Base-by-base conservation (phyloP, 2,797 vertebrate genomes). In the Intellagama lesueurii region DNA sequence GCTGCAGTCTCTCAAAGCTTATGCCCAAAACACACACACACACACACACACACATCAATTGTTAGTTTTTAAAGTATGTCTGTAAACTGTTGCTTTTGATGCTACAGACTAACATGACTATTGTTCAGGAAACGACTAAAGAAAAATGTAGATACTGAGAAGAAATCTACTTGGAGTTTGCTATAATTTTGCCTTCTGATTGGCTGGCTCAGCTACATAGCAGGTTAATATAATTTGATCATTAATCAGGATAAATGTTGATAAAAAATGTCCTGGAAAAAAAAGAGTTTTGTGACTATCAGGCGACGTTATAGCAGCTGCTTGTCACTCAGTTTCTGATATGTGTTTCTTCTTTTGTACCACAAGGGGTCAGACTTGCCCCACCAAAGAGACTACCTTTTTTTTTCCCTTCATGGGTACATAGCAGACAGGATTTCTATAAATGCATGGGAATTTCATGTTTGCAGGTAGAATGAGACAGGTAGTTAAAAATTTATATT, bases 301-400 rank as follows among this genome's bases (percentile, higher is more conserved):
- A 0, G 2, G 49, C 4, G 68, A 14, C 12, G 1, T 60, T 3
- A 17, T 49, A 32, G 66, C 26, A 40, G 19, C 16, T 19, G 47
- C 17, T 1, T 0, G 5, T 44, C 0, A 5, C 52, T 56, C 14
- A 9, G 7, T 69, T 19, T 11, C 19, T 88, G 66, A 12, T 30
- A 1, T 44, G 89, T 79, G 88, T 5, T 1, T 90, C 35, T n/a
- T 28, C 9, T 0, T 1, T 72, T 30, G 2, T 24, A 40, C 93
- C 97, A 93, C 95, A 70, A 26, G 96, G 92, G 95, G 95, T 79
- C 96, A 95, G 89, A 84, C 0, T 91, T 92, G 94, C 83, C 89
- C 90, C 92, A 35, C 4, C 26, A 32, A 95, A 95, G 85, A 76
- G 72, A 16, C 1, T 30, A 40, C 32, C 64, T 40, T 5, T 7